These are phyloP conservation scores for Hydractinia echinata DNA, from an alignment of 30 jellyfish, hydroid and myxozoan genomes.

Conservation along the genomic window DNA sequence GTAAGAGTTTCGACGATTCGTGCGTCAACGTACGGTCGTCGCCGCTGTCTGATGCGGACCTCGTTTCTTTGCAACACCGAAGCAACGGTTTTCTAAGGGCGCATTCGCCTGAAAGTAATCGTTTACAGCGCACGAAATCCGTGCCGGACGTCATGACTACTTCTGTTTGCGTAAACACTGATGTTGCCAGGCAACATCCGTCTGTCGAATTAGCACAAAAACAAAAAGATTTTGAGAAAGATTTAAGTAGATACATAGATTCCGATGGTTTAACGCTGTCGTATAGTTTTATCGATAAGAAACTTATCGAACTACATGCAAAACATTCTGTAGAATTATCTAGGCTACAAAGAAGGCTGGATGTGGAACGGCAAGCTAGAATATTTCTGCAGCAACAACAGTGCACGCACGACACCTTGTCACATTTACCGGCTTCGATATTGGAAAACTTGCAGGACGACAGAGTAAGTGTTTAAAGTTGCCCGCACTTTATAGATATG, in stretches of 20 bases:
- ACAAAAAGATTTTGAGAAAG: neutral
- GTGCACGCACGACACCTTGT: neutral
- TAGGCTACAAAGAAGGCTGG: slow-evolving; percentile 62
- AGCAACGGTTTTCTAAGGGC: neutral
- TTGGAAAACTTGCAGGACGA: neutral
- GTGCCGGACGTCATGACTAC: slow-evolving; percentile 33
- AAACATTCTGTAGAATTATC: slow-evolving; percentile 54
- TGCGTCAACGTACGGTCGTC: neutral
- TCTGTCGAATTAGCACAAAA: neutral
- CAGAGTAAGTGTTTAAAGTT: neutral
- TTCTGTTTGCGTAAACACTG: neutral
- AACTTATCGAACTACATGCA: slow-evolving; percentile 44
- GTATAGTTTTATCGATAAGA: slow-evolving; percentile 41
- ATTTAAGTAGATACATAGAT: slow-evolving; percentile 42
- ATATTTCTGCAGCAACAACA: slow-evolving; percentile 28
- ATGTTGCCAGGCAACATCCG: neutral
- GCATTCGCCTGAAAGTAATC: slow-evolving; percentile 22
- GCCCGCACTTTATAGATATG: too few relatives aligned
- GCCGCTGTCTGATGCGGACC: neutral
- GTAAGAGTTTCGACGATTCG: slow-evolving; percentile 23
- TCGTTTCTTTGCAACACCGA: neutral
- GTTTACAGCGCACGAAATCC: slow-evolving; percentile 22
- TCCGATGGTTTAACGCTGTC: slow-evolving; percentile 66
- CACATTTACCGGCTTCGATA: neutral
- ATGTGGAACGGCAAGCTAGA: slow-evolving; percentile 70